Base-by-base conservation (phyloP, 1,140 invertebrate species). In the Coelopa frigida region DNA sequence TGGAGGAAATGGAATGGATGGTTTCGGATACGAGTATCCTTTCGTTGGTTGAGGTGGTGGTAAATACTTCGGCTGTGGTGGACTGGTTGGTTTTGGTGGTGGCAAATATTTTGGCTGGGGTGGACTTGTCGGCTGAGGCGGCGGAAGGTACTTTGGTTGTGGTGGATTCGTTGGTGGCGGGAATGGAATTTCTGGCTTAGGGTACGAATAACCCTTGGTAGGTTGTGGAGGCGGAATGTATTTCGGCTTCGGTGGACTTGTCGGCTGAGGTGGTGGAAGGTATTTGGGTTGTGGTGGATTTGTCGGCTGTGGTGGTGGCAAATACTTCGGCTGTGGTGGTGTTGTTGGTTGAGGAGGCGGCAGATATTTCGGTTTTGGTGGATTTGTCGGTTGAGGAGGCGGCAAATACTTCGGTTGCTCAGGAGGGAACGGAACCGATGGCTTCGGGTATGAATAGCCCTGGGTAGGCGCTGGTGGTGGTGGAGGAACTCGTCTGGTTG, bases 341-440 rank as follows among this genome's bases (percentile, higher is more conserved):
- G n/a, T n/a, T n/a, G n/a, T n/a, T 47, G 55, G 49, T 33, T 54
- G 48, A 0, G 51, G 47, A 18, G 59, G 57, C 0, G 59, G 59
- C 24, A 59, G 29, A n/a, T 61, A 52, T 12, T 54, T 61, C 1
- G 49, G 43, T 44, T 21, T 18, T n/a, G n/a, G n/a, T n/a, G n/a
- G n/a, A n/a, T n/a, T n/a, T 10, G 37, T 40, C 21, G 37, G 27
- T 39, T n/a, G 27, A 29, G 27, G 27, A 29, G 14, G 27, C 27
- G 27, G 27, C 8, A 29, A 8, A 20, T 17, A 20, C 24, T 17
- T 40, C 15, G 38, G 38, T 40, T n/a, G n/a, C n/a, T n/a, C n/a
- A n/a, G n/a, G 39, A 37, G 7, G 23, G 29, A 53, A 48, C 17
- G 26, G 20, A 14, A 42, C 20, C 12, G 40, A 48, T 1, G 59